These are phyloP conservation scores for Bos indicus DNA, from an alignment of 2,113 vertebrate species.

Conservation along the genomic window DNA sequence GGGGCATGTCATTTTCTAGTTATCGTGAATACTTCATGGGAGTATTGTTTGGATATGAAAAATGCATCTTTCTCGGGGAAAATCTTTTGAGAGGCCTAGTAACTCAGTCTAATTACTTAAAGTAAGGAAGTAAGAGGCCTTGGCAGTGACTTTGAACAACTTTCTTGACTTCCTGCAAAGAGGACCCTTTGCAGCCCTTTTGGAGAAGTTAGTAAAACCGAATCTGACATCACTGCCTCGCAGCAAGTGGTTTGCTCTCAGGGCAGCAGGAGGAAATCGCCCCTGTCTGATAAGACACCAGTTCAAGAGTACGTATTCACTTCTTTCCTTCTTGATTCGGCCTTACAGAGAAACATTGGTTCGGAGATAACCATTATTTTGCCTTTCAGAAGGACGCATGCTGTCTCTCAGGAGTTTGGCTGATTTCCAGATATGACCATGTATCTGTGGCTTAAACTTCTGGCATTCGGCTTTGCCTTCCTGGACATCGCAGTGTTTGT, in stretches of 20 bases:
- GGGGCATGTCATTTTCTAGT: neutral
- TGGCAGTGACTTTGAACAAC: constrained; percentile 71
- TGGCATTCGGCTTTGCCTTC: constrained; percentile 81
- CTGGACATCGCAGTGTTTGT: constrained; percentile 67
- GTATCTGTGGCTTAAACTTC: constrained; percentile 82
- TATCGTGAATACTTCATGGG: neutral
- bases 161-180: constrained; percentile 86
- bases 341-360: constrained; percentile 49
- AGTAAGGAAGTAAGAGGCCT: constrained; percentile 77
- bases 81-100: neutral
- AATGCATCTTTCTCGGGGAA: neutral
- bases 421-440: constrained; percentile 88
- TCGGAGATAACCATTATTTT: constrained; percentile 75
- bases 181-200: constrained; percentile 77
- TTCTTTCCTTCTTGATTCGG: constrained; percentile 62
- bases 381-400: constrained; percentile 84
- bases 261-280: constrained; percentile 87
- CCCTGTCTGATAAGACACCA: constrained; percentile 81
- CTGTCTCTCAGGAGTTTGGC: constrained; percentile 80
- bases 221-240: constrained; percentile 86
- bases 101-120: constrained; percentile 27
- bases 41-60: neutral
- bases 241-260: constrained; percentile 79
- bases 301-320: constrained; percentile 74
- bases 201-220: constrained; percentile 83